Percentiles rank a stretch among this genome's conserved stretches.
phyloP scores from a whole-genome alignment of 1,140 invertebrate species.

The Formica selysi region DNA sequence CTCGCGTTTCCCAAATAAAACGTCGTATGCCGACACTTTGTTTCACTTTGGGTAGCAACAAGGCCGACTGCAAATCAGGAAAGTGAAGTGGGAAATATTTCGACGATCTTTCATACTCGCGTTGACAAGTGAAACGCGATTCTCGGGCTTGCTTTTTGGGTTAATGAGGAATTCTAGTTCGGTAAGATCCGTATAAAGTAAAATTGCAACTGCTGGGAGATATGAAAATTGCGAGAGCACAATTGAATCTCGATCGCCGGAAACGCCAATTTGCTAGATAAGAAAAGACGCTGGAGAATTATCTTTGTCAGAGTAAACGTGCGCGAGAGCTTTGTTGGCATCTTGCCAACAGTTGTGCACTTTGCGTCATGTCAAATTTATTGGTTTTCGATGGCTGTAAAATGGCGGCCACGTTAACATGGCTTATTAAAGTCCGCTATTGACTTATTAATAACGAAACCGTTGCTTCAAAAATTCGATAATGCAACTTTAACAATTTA shows the following conservation, averaged over 20 bases:
- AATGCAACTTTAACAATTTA: not conserved
- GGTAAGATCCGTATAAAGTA: not conserved
- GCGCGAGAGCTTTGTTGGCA: not conserved
- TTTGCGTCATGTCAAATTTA: slow-evolving; percentile 32
- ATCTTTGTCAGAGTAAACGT: slow-evolving; percentile 28
- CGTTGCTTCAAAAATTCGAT: slow-evolving; percentile 35
- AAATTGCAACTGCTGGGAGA: slow-evolving; percentile 4
- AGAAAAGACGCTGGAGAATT: slow-evolving; percentile 36
- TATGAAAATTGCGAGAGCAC: not conserved
- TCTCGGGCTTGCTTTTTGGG: slow-evolving; percentile 5
- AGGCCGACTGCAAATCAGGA: not conserved
- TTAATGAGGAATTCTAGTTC: slow-evolving; percentile 14
- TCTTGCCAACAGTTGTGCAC: slow-evolving; percentile 21
- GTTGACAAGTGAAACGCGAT: not conserved
- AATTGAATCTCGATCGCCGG: not conserved
- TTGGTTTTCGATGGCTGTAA: slow-evolving; percentile 46
- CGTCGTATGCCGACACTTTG: not conserved
- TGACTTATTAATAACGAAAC: slow-evolving; percentile 38
- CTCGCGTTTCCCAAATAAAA: not conserved
- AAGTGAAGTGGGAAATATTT: not conserved
- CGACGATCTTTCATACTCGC: not conserved
- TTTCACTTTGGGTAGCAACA: not conserved
- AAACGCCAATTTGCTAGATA: slow-evolving; percentile 43
- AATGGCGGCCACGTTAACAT: slow-evolving; percentile 17
- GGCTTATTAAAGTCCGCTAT: slow-evolving; percentile 40